Conservation (phyloP, 2,797 vertebrate species). For the Lutjanus argentimaculatus region DNA sequence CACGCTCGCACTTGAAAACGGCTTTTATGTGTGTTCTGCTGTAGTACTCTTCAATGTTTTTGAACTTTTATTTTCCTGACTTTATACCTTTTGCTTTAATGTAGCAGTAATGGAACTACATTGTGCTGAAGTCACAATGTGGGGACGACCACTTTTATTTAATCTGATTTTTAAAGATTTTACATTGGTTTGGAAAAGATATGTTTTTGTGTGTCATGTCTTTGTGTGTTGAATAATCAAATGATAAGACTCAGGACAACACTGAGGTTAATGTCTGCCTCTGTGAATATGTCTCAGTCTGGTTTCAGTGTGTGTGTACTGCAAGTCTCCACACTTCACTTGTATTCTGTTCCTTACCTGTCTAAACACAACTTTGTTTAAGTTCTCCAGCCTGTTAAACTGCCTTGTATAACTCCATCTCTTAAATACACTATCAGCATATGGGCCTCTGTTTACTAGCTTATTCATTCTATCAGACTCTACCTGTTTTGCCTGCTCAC, state of each 20-base stretch:
- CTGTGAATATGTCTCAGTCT: neutral
- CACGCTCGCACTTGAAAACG: neutral
- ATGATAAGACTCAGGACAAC: neutral
- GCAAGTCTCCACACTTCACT: neutral
- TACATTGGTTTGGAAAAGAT: neutral
- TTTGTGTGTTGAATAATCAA: neutral
- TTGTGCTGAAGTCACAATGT: neutral
- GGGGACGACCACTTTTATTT: neutral
- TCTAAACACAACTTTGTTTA: neutral
- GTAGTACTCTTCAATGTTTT: neutral
- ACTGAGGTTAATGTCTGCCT: neutral
- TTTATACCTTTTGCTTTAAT: neutral
- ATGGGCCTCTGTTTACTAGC: neutral
- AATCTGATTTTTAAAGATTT: neutral
- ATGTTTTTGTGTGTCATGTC: neutral
- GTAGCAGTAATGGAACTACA: neutral
- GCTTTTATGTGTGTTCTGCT: neutral
- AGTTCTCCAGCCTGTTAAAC: slow-evolving; percentile 16
- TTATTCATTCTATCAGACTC: neutral
- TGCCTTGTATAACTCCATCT: slow-evolving; percentile 9
- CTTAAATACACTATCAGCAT: slow-evolving; percentile 9
- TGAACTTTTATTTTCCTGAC: neutral
- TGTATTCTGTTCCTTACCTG: neutral
- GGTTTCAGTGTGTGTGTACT: neutral
- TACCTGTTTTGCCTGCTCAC: neutral